Conservation (phyloP, 64 coral and sea anemone species). For the Cladopsammia gracilis region DNA sequence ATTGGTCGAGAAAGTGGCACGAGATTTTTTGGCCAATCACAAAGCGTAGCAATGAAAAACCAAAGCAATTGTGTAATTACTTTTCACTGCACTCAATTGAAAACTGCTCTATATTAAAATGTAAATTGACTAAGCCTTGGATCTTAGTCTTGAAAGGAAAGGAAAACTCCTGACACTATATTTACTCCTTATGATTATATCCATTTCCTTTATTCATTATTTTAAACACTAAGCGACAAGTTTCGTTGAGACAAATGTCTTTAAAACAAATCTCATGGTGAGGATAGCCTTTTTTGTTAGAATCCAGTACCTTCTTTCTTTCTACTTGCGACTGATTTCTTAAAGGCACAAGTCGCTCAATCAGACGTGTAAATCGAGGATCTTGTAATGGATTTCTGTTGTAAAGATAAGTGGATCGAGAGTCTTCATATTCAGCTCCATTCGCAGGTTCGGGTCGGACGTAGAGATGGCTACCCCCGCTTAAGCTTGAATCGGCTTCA, state of each 20-base stretch:
- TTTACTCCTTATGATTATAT: background rate
- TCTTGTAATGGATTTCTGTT: slow-evolving; percentile 18
- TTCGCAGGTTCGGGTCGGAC: background rate
- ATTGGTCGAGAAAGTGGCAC: too few species aligned
- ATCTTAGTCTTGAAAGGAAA: too few species aligned
- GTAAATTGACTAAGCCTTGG: too few species aligned
- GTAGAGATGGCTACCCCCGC: too few species aligned
- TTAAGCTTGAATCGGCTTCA: background rate
- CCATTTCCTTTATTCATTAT: slow-evolving; percentile 7
- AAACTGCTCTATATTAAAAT: too few species aligned
- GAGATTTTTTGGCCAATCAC: too few species aligned
- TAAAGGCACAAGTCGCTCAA: slow-evolving; percentile 18
- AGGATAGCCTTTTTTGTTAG: background rate
- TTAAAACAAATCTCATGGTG: slow-evolving; percentile 22
- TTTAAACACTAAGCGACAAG: slow-evolving; percentile 41
- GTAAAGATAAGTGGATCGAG: slow-evolving; percentile 12
- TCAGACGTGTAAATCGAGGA: slow-evolving; percentile 10
- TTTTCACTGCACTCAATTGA: too few species aligned
- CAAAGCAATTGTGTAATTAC: too few species aligned
- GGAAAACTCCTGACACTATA: too few species aligned
- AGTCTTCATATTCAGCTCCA: background rate
- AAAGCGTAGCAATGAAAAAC: too few species aligned
- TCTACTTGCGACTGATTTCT: background rate
- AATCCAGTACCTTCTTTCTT: background rate
- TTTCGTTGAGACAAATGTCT: slow-evolving; percentile 50